Evolutionary conservation across 2,113 vertebrate species (phyloP), one percentile per base, ranked within the genome.

Genomic region (Pteropus alecto): DNA sequence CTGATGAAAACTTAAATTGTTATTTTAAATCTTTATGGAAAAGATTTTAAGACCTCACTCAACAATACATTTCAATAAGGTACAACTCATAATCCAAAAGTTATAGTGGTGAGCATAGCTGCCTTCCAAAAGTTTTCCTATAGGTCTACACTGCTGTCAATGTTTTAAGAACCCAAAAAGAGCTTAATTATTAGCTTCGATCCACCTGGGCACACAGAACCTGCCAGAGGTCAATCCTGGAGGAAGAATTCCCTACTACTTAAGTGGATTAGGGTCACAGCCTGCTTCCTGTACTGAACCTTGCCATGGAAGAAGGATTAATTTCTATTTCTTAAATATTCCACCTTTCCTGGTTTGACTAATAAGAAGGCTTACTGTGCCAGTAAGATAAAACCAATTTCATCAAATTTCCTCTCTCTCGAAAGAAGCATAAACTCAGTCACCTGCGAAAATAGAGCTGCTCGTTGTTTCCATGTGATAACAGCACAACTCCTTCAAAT

Each of bases 1-100:
- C 30, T 81, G 41, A 73, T 70, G 48, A 88, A 93, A 96, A 73
- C 81, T 63, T 85, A 77, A 87, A 58, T 60, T 71, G 22, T 54
- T 81, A 33, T 35, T 76, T 90, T 70, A 90, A 94, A 38, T 24
- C 33, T 89, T 93, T 93, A 91, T 85, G 84, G 46, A 82, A 85
- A 92, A 76, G 15, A 77, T 16, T 38, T 2, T 91, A 88, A 74
- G 35, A 30, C 33, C 19, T 70, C 33, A 41, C 43, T 93, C 56
- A 51, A 51, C 8, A 51, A 70, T 3, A 82, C 11, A 58, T 82
- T 86, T 61, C 82, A 94, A 51, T 63, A 83, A 90, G 16, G 28
- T 65, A 90, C 54, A 87, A 76, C 13, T 68, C 28, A 68, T 2
- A 67, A 95, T 70, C n/a, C 24, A 67, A 54, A 90, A 51, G 51